phyloP scores from a whole-genome alignment of 2,797 vertebrate species.

The Leuciscus waleckii region DNA sequence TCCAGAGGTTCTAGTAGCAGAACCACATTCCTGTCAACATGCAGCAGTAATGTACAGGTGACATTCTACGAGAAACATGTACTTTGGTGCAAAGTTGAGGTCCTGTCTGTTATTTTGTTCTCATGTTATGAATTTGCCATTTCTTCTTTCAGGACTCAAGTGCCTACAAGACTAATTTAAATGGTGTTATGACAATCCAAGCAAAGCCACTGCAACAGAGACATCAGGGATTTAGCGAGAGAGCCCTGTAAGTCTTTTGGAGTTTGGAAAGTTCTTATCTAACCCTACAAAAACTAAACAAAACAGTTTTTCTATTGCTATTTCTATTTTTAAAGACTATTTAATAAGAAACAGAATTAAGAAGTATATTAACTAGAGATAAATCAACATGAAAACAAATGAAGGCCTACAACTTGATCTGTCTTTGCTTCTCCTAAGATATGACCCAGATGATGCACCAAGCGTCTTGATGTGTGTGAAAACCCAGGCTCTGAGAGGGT shows the following conservation, averaged over 20 bases:
- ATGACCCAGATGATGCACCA: constrained; percentile 75
- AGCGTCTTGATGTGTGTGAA: constrained; percentile 49
- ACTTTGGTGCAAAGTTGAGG: not conserved
- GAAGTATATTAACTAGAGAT: constrained; percentile 12
- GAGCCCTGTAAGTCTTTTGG: constrained; percentile 75
- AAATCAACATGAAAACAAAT: constrained; percentile 30
- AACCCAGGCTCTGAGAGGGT: constrained; percentile 62
- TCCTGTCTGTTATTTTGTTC: constrained; percentile 1
- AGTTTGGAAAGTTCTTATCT: constrained; percentile 35
- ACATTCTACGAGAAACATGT: constrained; percentile 30
- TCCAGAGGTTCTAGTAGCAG: constrained; percentile 76
- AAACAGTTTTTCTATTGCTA: not conserved
- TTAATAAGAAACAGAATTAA: not conserved
- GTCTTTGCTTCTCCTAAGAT: constrained; percentile 66
- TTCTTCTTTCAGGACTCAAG: constrained; percentile 66
- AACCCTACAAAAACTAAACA: constrained; percentile 35
- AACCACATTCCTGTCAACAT: constrained; percentile 67
- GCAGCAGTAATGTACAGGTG: constrained; percentile 76
- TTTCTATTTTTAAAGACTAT: not conserved
- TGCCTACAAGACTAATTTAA: constrained; percentile 76
- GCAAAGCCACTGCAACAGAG: constrained; percentile 86
- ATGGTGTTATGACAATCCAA: constrained; percentile 87
- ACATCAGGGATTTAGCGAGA: constrained; percentile 70
- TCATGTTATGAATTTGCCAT: not conserved
- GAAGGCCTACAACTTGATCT: constrained; percentile 20